Evolutionary conservation across 2,888 invertebrate genomes (phyloP).

Genomic region (Bunonema sp.): DNA sequence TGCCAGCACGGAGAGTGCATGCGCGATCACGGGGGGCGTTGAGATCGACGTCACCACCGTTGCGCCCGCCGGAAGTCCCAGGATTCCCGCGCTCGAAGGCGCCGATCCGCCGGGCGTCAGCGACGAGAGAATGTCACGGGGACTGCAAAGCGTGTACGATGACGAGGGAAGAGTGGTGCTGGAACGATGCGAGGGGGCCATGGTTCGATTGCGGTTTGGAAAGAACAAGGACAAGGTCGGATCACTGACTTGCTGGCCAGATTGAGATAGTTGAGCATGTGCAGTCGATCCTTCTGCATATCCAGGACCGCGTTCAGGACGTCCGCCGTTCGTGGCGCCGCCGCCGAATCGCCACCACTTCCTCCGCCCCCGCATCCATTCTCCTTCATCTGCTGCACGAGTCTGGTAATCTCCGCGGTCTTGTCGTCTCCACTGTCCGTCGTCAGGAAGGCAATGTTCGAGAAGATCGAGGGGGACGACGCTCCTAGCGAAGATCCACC

Average conservation of each 20-base stretch:
- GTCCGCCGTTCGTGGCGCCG: conserved; percentile 39
- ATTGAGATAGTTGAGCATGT: conserved; percentile 18
- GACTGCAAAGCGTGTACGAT: background rate
- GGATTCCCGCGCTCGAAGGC: conserved; percentile 21
- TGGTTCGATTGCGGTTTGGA: background rate
- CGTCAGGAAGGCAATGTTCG: conserved; percentile 25
- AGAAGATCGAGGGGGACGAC: conserved; percentile 34
- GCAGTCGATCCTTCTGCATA: conserved; percentile 28
- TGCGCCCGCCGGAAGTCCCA: conserved; percentile 6
- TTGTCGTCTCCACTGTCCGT: conserved; percentile 16
- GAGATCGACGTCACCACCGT: too few relatives aligned
- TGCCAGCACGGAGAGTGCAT: background rate
- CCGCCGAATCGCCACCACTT: conserved; percentile 4
- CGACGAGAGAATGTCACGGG: background rate
- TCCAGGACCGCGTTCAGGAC: conserved; percentile 40
- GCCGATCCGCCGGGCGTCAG: conserved; percentile 17
- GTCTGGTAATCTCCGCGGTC: conserved; percentile 20
- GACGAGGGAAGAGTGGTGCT: background rate
- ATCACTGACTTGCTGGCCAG: conserved; percentile 8
- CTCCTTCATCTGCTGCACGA: conserved; percentile 13
- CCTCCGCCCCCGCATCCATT: too few relatives aligned
- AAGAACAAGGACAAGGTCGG: too few relatives aligned
- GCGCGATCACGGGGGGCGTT: too few relatives aligned
- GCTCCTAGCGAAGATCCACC: too few relatives aligned
- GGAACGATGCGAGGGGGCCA: background rate